Evolutionary conservation across 2,113 vertebrate genomes (phyloP), one percentile per base, ranked within the genome.

Genomic region (Oryzias curvinotus): DNA sequence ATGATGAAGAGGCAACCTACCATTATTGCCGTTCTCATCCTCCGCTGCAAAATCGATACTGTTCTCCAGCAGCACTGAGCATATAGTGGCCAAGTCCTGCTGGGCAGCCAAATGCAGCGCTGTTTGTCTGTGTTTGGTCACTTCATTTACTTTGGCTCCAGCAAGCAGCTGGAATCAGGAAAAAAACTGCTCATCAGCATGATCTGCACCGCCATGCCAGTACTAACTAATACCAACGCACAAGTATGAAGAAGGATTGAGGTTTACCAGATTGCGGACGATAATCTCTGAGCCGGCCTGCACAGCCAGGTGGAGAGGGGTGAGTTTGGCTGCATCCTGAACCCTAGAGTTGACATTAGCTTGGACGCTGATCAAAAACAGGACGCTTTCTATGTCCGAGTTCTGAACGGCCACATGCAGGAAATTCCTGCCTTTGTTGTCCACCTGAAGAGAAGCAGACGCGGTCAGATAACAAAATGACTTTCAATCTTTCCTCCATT

Each of bases 241-340:
- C 43, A 18, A 30, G 60, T 4, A 1, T 5, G 18, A 62, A 4
- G 43, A 12, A n/a, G 45, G 30, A 2, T 1, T 7, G 47, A 17
- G 44, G 12, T 56, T 8, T 91, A 99, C 97, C 95, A 99, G 90
- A 48, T 99, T 99, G 68, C 97, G 94, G 73, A 99, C 96, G 0
- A 98, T 99, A 73, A 99, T 99, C 87, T 99, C 97, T 0, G 97
- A 98, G 59, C 97, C 96, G 0, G 96, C 96, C 74, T 99, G 97
- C 14, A 99, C 96, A 0, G 97, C 95, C 49, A 99, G 91, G 85
- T 99, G 97, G 16, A 99, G 91, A 0, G 97, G 97, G 0, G 95
- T 98, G 25, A 97, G 92, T 48, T 99, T 99, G 81, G 96, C 94
- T 36, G 95, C 92, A 25, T 99, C 97, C 88, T 98, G 97, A 16